Evolutionary conservation across 2,797 vertebrate species (phyloP).

Genomic region (Acrossocheilus fasciatus): DNA sequence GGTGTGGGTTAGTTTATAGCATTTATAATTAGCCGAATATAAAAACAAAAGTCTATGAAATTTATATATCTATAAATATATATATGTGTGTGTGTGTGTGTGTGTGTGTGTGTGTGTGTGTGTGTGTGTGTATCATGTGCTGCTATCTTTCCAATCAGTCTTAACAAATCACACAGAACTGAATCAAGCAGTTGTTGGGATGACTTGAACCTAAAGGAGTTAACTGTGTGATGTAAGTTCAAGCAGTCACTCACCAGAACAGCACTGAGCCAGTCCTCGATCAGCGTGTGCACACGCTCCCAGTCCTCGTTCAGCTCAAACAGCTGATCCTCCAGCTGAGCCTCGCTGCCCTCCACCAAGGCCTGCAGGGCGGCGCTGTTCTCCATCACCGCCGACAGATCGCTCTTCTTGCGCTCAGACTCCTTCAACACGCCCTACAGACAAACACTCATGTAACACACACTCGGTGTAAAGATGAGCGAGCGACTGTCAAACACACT

Average conservation of each 20-base stretch:
- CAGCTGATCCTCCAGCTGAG: constrained; percentile 85
- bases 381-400: constrained; percentile 87
- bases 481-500: constrained; percentile 63
- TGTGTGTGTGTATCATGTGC: not conserved
- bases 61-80: not conserved
- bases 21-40: not conserved
- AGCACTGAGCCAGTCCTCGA: constrained; percentile 92
- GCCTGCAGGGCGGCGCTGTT: constrained; percentile 87
- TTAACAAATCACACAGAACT: not conserved
- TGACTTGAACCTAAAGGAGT: not conserved
- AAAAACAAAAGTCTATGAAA: not conserved
- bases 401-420: constrained; percentile 86
- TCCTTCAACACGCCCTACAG: constrained; percentile 90
- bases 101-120: not conserved
- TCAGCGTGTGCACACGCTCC: constrained; percentile 88
- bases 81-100: too few species aligned
- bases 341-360: constrained; percentile 87
- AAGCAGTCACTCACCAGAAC: constrained; percentile 83
- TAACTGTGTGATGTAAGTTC: too few species aligned
- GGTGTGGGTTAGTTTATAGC: not conserved
- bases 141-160: not conserved
- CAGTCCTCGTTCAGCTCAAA: constrained; percentile 88
- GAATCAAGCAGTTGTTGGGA: not conserved
- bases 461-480: not conserved
- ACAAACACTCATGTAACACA: constrained; percentile 20